Evolutionary conservation across 92 coral and sea anemone species (phyloP).

Genomic region (Galaxea fascicularis): DNA sequence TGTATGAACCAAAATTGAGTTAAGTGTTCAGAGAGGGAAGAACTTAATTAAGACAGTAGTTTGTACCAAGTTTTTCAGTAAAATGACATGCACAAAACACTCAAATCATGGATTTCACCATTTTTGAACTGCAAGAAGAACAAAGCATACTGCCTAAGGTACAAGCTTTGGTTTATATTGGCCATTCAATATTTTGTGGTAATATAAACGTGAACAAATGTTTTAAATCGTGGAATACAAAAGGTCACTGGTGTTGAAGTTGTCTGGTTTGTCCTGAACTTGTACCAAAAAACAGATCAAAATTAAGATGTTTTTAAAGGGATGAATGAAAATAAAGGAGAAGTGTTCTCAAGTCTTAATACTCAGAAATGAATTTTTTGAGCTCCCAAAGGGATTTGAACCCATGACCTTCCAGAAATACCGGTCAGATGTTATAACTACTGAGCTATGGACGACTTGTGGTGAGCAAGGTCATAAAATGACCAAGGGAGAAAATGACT

Average conservation of each 20-base stretch:
- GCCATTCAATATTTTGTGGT: slow-evolving; percentile 17
- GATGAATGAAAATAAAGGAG: slow-evolving; percentile 12
- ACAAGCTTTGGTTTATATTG: no score
- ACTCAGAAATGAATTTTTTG: slow-evolving; percentile 16
- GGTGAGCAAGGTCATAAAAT: slow-evolving; percentile 23
- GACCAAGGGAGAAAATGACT: slow-evolving; percentile 16
- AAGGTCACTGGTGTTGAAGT: no score
- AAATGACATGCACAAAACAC: slow-evolving; percentile 20
- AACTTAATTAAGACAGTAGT: slow-evolving; percentile 24
- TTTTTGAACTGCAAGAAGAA: slow-evolving; percentile 20
- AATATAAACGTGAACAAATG: slow-evolving; percentile 13
- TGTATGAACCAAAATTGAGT: slow-evolving; percentile 47
- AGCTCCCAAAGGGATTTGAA: slow-evolving; percentile 7
- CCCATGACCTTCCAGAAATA: slow-evolving; percentile 6
- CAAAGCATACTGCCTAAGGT: no score
- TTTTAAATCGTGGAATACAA: no score
- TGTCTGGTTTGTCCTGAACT: no score
- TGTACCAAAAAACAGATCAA: no score
- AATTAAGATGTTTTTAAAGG: slow-evolving; percentile 13
- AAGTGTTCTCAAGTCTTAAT: slow-evolving; percentile 12
- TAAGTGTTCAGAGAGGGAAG: slow-evolving; percentile 54
- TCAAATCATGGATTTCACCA: slow-evolving; percentile 23
- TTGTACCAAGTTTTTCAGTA: slow-evolving; percentile 22
- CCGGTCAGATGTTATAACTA: slow-evolving; percentile 18
- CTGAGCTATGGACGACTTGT: slow-evolving; percentile 17